phyloP scores from a whole-genome alignment of 2,888 invertebrate species.

The Dioctria rufipes region DNA sequence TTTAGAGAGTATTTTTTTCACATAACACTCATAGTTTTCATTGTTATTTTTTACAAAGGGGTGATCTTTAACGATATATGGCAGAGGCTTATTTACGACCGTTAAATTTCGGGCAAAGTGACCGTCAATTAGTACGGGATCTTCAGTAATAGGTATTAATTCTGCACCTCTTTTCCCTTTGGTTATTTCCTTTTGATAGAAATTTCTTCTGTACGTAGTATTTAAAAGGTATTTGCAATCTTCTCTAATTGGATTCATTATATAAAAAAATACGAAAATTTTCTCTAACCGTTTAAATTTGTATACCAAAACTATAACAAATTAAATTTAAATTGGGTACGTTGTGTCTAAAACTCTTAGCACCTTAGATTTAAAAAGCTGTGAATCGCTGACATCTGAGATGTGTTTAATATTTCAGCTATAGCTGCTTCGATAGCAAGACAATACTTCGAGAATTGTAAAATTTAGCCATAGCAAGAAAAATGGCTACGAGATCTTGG shows the following conservation, averaged over 20 bases:
- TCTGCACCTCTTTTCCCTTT: background rate
- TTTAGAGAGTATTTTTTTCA: constrained; percentile 17
- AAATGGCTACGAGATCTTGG: too few species aligned
- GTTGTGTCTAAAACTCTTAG: background rate
- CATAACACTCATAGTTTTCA: constrained; percentile 51
- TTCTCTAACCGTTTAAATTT: background rate
- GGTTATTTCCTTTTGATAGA: background rate
- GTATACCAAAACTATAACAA: background rate
- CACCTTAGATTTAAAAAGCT: background rate
- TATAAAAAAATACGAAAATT: too few species aligned
- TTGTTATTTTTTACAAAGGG: constrained; percentile 33
- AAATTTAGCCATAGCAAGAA: too few species aligned
- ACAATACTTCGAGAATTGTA: too few species aligned
- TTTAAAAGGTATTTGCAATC: constrained; percentile 45
- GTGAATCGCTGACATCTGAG: too few species aligned
- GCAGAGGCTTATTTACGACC: constrained; percentile 46
- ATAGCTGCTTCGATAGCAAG: too few species aligned
- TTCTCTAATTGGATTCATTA: constrained; percentile 52
- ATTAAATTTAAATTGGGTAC: background rate
- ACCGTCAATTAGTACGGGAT: background rate
- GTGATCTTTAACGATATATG: constrained; percentile 18
- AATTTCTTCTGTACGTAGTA: constrained; percentile 33
- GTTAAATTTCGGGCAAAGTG: constrained; percentile 51
- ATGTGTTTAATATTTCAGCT: too few species aligned
- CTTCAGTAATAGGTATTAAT: constrained; percentile 21